Evolutionary conservation across 2,113 vertebrate species (phyloP).

Genomic region (Chiloscyllium plagiosum): DNA sequence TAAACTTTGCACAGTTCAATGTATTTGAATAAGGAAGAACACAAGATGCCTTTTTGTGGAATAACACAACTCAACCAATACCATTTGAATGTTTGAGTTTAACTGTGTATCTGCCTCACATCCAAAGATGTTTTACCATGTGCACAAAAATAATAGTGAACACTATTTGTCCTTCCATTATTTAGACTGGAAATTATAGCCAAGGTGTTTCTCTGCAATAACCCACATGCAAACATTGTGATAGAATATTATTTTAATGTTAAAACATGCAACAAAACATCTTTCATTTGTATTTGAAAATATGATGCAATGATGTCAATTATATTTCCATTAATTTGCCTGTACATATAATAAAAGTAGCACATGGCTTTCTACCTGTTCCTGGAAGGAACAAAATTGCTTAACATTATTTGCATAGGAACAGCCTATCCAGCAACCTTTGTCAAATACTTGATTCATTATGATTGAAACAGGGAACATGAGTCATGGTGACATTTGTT

Average conservation of each 20-base stretch:
- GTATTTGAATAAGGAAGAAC: neutral
- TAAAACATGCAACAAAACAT: neutral
- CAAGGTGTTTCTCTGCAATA: neutral
- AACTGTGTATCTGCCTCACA: neutral
- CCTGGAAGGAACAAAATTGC: neutral
- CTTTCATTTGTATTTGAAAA: neutral
- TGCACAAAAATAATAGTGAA: neutral
- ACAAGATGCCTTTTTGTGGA: neutral
- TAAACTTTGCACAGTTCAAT: neutral
- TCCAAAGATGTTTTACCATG: neutral
- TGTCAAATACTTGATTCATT: neutral
- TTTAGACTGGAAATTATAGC: neutral
- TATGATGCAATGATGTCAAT: neutral
- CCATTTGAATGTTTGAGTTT: neutral
- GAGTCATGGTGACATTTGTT: neutral
- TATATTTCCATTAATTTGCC: neutral
- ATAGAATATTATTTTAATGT: neutral
- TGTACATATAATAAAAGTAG: neutral
- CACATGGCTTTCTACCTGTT: neutral
- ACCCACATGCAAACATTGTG: neutral
- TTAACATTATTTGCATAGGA: neutral
- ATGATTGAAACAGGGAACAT: neutral
- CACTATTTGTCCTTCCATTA: neutral
- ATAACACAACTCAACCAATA: neutral
- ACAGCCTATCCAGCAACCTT: neutral